Conservation (phyloP, 2,888 invertebrate species). For the Adelphocoris suturalis region DNA sequence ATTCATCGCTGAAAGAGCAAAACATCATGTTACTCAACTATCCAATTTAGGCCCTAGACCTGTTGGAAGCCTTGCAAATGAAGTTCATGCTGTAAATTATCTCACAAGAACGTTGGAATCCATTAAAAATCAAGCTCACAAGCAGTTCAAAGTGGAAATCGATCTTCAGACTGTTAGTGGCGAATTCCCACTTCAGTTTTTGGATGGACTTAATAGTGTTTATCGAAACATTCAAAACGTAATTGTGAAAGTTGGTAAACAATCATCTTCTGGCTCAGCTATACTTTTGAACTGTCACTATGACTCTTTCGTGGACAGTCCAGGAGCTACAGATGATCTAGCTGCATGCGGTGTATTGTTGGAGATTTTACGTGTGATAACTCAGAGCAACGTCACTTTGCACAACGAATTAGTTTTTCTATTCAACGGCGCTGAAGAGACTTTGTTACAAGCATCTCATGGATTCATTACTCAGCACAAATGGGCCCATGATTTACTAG, state of each 20-base stretch:
- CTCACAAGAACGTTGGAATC: constrained; percentile 80
- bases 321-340: constrained; percentile 84
- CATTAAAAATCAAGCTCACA: constrained; percentile 75
- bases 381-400: constrained; percentile 78
- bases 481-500: constrained; percentile 84
- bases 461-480: constrained; percentile 78
- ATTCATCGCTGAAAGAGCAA: constrained; percentile 86
- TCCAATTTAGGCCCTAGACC: constrained; percentile 85
- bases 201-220: constrained; percentile 89
- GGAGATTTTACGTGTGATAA: constrained; percentile 80
- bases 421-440: constrained; percentile 84
- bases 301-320: constrained; percentile 92
- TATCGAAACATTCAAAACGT: constrained; percentile 92
- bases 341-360: constrained; percentile 83
- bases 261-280: constrained; percentile 79
- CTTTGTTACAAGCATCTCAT: constrained; percentile 79
- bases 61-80: constrained; percentile 90
- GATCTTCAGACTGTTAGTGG: constrained; percentile 79
- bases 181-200: constrained; percentile 87
- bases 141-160: constrained; percentile 31
- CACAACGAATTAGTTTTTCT: constrained; percentile 81
- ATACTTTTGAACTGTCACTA: constrained; percentile 94
- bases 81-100: constrained; percentile 84
- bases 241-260: constrained; percentile 83
- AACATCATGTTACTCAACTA: constrained; percentile 82